Conservation (phyloP, 2,888 invertebrate genomes). For the Selenia dentaria region DNA sequence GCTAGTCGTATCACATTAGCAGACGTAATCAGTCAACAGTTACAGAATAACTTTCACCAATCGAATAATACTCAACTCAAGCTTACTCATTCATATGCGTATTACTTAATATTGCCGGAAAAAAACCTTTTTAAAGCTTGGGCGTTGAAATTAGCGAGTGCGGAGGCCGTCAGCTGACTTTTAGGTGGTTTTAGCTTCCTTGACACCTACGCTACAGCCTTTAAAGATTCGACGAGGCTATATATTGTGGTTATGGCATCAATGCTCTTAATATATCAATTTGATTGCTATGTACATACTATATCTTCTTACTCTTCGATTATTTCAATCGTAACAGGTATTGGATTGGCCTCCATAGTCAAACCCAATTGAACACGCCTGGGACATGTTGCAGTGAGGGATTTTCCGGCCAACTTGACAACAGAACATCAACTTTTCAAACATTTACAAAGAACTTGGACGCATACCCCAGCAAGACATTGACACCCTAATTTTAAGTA, state of each 20-base stretch:
- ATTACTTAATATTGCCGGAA: neutral
- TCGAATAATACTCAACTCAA: neutral
- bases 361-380: too few species aligned
- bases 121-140: neutral
- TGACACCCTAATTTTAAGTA: too few species aligned
- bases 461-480: too few species aligned
- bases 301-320: too few species aligned
- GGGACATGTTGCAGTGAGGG: too few species aligned
- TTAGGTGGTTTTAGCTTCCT: constrained; percentile 17
- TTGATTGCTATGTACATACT: too few species aligned
- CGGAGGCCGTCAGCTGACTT: constrained; percentile 8
- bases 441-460: too few species aligned
- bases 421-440: too few species aligned
- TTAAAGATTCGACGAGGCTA: neutral
- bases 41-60: neutral
- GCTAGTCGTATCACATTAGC: neutral
- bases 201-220: constrained; percentile 11
- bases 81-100: neutral
- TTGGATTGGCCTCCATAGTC: too few species aligned
- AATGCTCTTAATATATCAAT: neutral
- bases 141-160: constrained; percentile 4
- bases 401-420: too few species aligned
- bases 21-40: neutral
- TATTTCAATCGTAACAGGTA: too few species aligned
- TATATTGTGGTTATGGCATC: neutral